Percentiles rank a stretch among this genome's conserved stretches.
Evolutionary conservation across 1,140 invertebrate species (phyloP).

Genomic region (Agraylea sexmaculata): DNA sequence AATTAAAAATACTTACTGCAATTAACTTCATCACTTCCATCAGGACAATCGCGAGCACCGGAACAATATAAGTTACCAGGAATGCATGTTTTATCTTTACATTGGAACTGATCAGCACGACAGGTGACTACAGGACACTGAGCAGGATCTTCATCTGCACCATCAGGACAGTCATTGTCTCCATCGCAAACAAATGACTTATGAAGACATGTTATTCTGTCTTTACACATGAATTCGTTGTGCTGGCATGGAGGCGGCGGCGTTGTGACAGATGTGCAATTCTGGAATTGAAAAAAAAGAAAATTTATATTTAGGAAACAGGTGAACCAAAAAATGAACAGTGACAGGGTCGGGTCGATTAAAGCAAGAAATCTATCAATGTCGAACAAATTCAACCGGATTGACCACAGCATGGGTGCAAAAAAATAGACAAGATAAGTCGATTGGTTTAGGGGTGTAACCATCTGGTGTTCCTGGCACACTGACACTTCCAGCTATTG

Average conservation of each 20-base stretch:
- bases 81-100: constrained; percentile 70
- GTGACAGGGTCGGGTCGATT: too few relatives aligned
- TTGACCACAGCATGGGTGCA: too few relatives aligned
- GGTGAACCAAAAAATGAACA: too few relatives aligned
- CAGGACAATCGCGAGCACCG: constrained; percentile 66
- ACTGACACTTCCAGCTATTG: too few relatives aligned
- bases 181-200: constrained; percentile 79
- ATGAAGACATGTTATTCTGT: constrained; percentile 76
- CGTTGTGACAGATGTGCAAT: constrained; percentile 41
- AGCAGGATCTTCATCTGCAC: constrained; percentile 59
- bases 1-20: constrained; percentile 57
- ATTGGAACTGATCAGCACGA: constrained; percentile 71
- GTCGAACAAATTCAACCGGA: too few relatives aligned
- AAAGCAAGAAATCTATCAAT: too few relatives aligned
- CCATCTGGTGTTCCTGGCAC: too few relatives aligned
- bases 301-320: too few relatives aligned
- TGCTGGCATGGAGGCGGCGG: constrained; percentile 45
- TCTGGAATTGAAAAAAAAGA: constrained; percentile 32
- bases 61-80: constrained; percentile 72
- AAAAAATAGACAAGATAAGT: too few relatives aligned
- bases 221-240: constrained; percentile 75
- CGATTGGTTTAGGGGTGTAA: too few relatives aligned
- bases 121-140: constrained; percentile 68
- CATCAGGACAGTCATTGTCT: constrained; percentile 71
- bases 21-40: constrained; percentile 72